Evolutionary conservation across 2,888 invertebrate species (phyloP).

Genomic region (Parochlus steinenii): DNA sequence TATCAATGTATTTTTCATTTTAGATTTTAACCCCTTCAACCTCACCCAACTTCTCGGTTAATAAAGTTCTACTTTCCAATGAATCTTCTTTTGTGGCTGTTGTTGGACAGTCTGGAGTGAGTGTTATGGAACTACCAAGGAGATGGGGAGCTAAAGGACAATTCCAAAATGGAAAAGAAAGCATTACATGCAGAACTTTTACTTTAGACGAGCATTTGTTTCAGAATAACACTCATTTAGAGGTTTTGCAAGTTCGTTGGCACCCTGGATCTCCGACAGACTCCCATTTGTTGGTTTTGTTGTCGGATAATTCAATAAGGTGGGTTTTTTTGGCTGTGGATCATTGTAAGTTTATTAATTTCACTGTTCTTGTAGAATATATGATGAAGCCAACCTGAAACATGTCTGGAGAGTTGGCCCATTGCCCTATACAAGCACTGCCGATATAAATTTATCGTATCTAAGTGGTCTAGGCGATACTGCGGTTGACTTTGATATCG

Average conservation of each 20-base stretch:
- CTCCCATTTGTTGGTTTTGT: slow-evolving; percentile 60
- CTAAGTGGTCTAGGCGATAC: slow-evolving; percentile 58
- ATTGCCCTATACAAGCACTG: slow-evolving; percentile 18
- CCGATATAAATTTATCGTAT: slow-evolving; percentile 15
- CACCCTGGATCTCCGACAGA: slow-evolving; percentile 67
- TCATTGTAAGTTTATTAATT: not conserved
- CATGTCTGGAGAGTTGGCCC: slow-evolving; percentile 37
- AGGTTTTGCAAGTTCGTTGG: slow-evolving; percentile 62
- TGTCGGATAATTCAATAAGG: slow-evolving; percentile 77
- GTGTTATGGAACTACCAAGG: slow-evolving; percentile 48
- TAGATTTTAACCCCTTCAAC: slow-evolving; percentile 47
- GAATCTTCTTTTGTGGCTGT: slow-evolving; percentile 45
- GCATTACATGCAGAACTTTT: slow-evolving; percentile 52
- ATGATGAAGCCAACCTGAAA: slow-evolving; percentile 26
- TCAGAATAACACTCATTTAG: slow-evolving; percentile 46
- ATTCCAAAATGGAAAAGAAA: slow-evolving; percentile 45
- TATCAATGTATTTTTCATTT: slow-evolving; percentile 15
- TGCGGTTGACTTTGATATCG: slow-evolving; percentile 76
- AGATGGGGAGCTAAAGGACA: slow-evolving; percentile 47
- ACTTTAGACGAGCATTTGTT: slow-evolving; percentile 58
- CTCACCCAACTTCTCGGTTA: slow-evolving; percentile 46
- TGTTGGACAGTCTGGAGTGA: slow-evolving; percentile 45
- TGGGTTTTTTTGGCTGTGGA: slow-evolving; percentile 23
- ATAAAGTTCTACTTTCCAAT: slow-evolving; percentile 42
- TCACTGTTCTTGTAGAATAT: slow-evolving; percentile 17